Base-by-base conservation (phyloP, 1,140 invertebrate genomes). In the Eubasilissa regina region DNA sequence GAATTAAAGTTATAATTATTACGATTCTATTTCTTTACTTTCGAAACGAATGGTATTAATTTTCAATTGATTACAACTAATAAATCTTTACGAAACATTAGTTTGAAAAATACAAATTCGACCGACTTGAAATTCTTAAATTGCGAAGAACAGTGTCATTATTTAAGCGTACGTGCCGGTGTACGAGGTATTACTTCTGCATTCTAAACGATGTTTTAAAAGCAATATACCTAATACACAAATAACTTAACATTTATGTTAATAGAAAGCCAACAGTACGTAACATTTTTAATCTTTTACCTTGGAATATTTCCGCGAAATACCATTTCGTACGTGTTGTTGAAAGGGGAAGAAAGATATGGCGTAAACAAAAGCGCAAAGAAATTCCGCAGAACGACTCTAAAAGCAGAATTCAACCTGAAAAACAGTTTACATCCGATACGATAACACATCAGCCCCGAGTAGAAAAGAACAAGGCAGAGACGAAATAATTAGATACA, bases 221-320 rank as follows among this genome's bases (percentile, higher is more conserved):
- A 13, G 64, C 64, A 21, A 68, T 68, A 68, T 68, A 35, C 25
- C 25, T 35, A 66, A 66, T 66, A 66, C 43, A 15, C 64, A 45
- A n/a, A 68, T 68, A 68, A 68, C n/a, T 68, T 51, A 13, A 51
- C 48, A 51, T 51, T 68, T 68, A 68, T 68, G 64, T 68, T 68
- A 68, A 68, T 68, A 68, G 64, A 73, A 73, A 73, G 48, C 47
- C 68, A 55, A 7, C 19, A 17, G 19, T 73, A 73, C 68, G 68
- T 73, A 53, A 73, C 68, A 73, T 73, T 73, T 73, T 73, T 73
- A 73, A 73, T 73, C 68, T 73, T 73, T 73, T 73, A 73, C 68
- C 68, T 73, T 73, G 68, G 51, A 73, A 73, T 73, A 73, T 73
- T 73, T 73, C 35, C 68, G 51, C 53, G 51, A 55, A 73, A 55